Base-by-base conservation (phyloP, 2,113 vertebrate genomes). In the Sterna hirundo region DNA sequence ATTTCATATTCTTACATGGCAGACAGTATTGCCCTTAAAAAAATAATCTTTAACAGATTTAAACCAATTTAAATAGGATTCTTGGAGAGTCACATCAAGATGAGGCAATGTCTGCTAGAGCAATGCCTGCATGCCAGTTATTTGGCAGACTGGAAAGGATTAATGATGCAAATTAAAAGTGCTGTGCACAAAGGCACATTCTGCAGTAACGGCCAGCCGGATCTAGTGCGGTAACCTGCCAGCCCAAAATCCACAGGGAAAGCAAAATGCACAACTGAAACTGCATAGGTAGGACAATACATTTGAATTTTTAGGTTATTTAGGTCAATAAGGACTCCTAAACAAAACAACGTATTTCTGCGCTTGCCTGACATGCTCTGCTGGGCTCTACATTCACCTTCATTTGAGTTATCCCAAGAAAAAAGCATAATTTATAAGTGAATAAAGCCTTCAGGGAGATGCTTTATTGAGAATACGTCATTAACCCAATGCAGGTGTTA, bases 271-370 rank as follows among this genome's bases (percentile, higher is more conserved):
- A 29, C 36, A 19, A 13, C 27, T 44, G 23, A 19, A 75, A 27
- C 11, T 0, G 21, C 42, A 38, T 0, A 26, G 19, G 34, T 3
- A 52, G 22, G 68, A 5, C 12, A 65, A 46, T 7, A 5, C 1
- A 4, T 30, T 0, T 11, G 49, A n/a, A 25, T 51, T 79, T 88
- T 65, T 9, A 51, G 23, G 12, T n/a, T 30, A 14, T 6, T 84
- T 27, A 2, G 13, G 69, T 62, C 5, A 1, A 10, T 46, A 23
- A 52, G 8, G 61, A 46, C 36, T 47, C 32, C 49, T 14, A 16
- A 46, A 19, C 8, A 23, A 17, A 49, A 15, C 13, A 25, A 5
- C 14, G 1, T 42, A n/a, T 30, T 26, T 32, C 68, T 54, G 18
- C 17, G 3, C 52, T 32, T 46, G 71, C 14, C 42, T 19, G 11